Base-by-base conservation (phyloP, 2,113 vertebrate species). In the Dolichotis patagonum region DNA sequence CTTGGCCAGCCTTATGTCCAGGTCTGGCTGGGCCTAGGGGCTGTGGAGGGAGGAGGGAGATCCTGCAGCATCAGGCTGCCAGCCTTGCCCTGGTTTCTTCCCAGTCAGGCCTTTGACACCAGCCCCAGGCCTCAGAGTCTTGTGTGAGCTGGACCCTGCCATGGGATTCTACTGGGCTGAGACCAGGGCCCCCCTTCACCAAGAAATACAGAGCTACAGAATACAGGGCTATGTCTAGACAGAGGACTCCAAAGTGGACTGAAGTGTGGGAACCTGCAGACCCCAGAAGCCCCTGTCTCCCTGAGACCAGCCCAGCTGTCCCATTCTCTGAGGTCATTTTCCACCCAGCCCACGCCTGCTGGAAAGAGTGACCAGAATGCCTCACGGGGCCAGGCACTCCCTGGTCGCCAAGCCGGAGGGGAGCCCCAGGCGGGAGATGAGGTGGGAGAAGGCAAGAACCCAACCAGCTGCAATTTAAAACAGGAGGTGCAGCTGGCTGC, bases 311-410 rank as follows among this genome's bases (percentile, higher is more conserved):
- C 65, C 90, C 0, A 0, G 58, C 52, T 12, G 3, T 96, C 86
- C 86, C 73, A 16, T 95, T 92, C 95, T 84, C 93, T 97, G 96
- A 98, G 87, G 96, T 96, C 94, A 97, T 91, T 96, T 92, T 93
- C 96, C 71, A 63, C 58, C 90, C n/a, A 0, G 88, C 90, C 96
- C 93, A 94, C 54, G 20, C 84, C 88, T 38, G 1, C 85, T 95
- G 94, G 92, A 94, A 90, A 92, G 88, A 90, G 85, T 62, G 30
- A 75, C 94, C 71, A 41, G 91, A 65, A 78, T 88, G 88, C 85
- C 92, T 85, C 56, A 2, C 24, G 7, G n/a, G 94, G 75, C 46
- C 54, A 78, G 62, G 52, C 17, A 13, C 43, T 81, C 35, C 52
- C 35, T 4, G 7, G 12, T 54, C 46, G 92, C 95, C 96, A 97